Evolutionary conservation across 2,888 invertebrate species (phyloP), one percentile per base, ranked within the genome.

Genomic region (Lissocephala sabroskyi): DNA sequence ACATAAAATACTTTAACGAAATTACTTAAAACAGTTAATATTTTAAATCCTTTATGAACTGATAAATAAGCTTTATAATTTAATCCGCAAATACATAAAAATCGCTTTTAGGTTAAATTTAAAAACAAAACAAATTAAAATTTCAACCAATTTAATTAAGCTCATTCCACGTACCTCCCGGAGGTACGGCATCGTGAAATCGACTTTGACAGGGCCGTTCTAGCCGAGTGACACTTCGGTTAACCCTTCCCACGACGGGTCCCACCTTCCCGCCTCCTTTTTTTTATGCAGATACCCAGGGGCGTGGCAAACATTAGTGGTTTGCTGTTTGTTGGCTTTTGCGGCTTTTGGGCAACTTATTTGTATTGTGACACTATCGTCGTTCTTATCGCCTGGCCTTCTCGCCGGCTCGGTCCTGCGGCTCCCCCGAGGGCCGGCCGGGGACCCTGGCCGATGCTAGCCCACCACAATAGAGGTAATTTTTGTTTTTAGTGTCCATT

Each of bases 231-330:
- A 45, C 46, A 58, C 43, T 49, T 36, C 26, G 35, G 26, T 28
- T 14, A 10, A n/a, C 28, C 17, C 32, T 16, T 3, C 17, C 16
- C 36, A 10, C 23, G 7, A 3, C 9, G 14, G 9, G 16, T 19
- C 23, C 13, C 32, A 11, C 33, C 19, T 26, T 30, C 37, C 35
- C 41, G 30, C 7, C 32, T 45, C 13, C 26, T 11, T 36, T 13
- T 23, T n/a, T n/a, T n/a, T n/a, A n/a, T n/a, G 41, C 35, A 18
- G 49, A 45, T 56, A 50, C 62, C 50, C 62, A 57, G 65, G 62
- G 62, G 59, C 73, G 76, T 54, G 74, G 73, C 56, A 56, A 63
- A 70, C 77, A 74, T 73, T 70, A 70, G 73, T 70, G 73, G 73
- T 74, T 53, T 65, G 41, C 53, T 56, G n/a, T 30, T 43, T 55